Percentiles rank a stretch among this genome's conserved stretches.
phyloP scores from a whole-genome alignment of 2,113 vertebrate genomes.

The cat (Felis catus) region F.catus_Fca126_mat1.0 CM031415.1:116900001-116900500 shows the following conservation, averaged over 20 bases:
- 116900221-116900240: not conserved
- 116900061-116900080: not conserved
- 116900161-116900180: constrained; percentile 28
- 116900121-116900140: not conserved
- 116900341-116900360: not conserved
- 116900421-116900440: constrained; percentile 33
- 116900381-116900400: constrained; percentile 41
- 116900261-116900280: not conserved
- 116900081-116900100: not conserved
- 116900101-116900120: not conserved
- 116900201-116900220: constrained; percentile 22
- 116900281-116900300: constrained; percentile 58
- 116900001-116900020: not conserved
- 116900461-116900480: constrained; percentile 32
- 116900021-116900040: not conserved
- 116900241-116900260: constrained; percentile 35
- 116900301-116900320: constrained; percentile 7
- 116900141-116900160: not conserved
- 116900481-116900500: constrained; percentile 54
- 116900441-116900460: constrained; percentile 25
- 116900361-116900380: not conserved
- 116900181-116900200: constrained; percentile 39
- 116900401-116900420: constrained; percentile 50
- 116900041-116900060: fast-evolving
- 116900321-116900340: constrained; percentile 16